Evolutionary conservation across 2,888 invertebrate species (phyloP).

Genomic region (Apomyelois bistriatella): DNA sequence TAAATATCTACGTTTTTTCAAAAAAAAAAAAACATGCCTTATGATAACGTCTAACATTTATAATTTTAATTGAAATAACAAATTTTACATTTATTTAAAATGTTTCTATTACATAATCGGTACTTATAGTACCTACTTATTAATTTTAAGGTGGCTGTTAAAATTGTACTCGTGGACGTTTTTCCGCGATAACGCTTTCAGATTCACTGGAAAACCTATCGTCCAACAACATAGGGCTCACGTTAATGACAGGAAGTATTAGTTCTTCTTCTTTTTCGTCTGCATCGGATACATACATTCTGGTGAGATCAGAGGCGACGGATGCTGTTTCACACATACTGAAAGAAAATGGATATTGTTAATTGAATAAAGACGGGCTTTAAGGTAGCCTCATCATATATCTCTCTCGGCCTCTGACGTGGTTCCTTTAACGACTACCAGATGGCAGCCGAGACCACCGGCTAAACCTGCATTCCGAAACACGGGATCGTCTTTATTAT

Average conservation of each 20-base stretch:
- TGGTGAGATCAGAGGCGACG: slow-evolving; percentile 82
- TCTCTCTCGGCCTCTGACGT: too few relatives aligned
- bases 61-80: neutral
- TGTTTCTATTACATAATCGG: neutral
- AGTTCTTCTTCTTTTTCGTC: slow-evolving; percentile 65
- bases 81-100: neutral
- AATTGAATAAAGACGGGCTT: too few relatives aligned
- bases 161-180: slow-evolving; percentile 18
- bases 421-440: too few relatives aligned
- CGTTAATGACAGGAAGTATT: slow-evolving; percentile 23
- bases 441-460: too few relatives aligned
- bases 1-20: neutral
- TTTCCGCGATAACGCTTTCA: slow-evolving; percentile 19
- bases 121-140: neutral
- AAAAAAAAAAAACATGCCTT: too few relatives aligned
- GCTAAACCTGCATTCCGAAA: too few relatives aligned
- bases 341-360: slow-evolving; percentile 22
- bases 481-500: too few relatives aligned
- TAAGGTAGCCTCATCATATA: too few relatives aligned
- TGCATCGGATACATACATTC: slow-evolving; percentile 87
- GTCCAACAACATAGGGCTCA: slow-evolving; percentile 18
- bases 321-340: slow-evolving; percentile 81
- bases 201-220: slow-evolving; percentile 23
- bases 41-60: neutral
- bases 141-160: slow-evolving; percentile 6